Percentiles rank a stretch among this genome's conserved stretches.
Conservation (phyloP, 2,113 vertebrate species). For the Psilopogon haemacephalus region DNA sequence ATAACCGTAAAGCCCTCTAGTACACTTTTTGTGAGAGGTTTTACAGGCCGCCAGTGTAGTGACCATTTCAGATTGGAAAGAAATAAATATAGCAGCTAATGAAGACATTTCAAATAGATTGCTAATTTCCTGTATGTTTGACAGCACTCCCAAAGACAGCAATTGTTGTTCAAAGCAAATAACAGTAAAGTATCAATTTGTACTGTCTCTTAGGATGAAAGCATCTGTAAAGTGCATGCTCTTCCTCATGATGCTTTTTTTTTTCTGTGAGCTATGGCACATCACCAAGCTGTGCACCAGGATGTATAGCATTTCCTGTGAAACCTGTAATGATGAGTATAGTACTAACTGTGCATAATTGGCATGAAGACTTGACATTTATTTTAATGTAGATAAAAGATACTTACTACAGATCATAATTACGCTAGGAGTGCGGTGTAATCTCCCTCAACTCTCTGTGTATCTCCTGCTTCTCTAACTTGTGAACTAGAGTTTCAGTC, state of each 20-base stretch:
- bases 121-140: neutral
- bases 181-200: neutral
- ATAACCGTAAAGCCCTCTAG: neutral
- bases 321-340: neutral
- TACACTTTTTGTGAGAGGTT: neutral
- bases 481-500: neutral
- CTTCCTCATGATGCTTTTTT: neutral
- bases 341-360: neutral
- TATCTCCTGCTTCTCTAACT: neutral
- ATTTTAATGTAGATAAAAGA: neutral
- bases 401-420: neutral
- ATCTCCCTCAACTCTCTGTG: neutral
- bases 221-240: neutral
- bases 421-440: neutral
- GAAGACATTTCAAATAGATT: neutral
- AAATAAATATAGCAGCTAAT: neutral
- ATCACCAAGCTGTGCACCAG: neutral
- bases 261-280: neutral
- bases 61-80: neutral
- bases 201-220: neutral
- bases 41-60: neutral
- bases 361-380: slow-evolving; percentile 25
- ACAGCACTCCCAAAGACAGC: neutral
- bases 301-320: neutral
- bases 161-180: neutral